phyloP scores from a whole-genome alignment of 2,113 vertebrate genomes.

The Brienomyrus brachyistius region DNA sequence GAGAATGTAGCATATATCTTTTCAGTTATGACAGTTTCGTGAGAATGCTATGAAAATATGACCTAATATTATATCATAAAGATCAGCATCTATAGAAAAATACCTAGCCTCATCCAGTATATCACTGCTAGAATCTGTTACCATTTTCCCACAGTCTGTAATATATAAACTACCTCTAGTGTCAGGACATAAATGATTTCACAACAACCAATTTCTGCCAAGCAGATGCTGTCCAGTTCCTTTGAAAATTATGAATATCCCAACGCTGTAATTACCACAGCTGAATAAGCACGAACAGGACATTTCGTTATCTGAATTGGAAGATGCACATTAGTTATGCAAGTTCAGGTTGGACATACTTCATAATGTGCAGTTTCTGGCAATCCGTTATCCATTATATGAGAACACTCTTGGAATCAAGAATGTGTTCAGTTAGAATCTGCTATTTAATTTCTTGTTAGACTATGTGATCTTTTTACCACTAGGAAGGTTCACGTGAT shows the following conservation, averaged over 20 bases:
- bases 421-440: neutral
- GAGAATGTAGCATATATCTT: neutral
- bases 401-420: neutral
- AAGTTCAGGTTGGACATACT: neutral
- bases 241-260: neutral
- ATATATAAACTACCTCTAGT: neutral
- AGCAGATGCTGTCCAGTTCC: neutral
- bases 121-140: neutral
- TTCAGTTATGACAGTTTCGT: neutral
- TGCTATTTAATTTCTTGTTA: neutral
- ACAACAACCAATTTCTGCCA: neutral
- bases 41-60: constrained; percentile 4
- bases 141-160: neutral
- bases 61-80: constrained; percentile 3
- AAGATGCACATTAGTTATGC: neutral
- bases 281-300: neutral
- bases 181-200: neutral
- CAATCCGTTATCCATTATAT: neutral
- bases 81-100: neutral
- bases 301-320: neutral
- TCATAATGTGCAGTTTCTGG: neutral
- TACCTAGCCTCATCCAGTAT: neutral
- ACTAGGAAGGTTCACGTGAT: neutral
- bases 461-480: neutral
- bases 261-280: neutral